phyloP scores from a whole-genome alignment of 2,113 vertebrate species.

The Macaca mulatta region DNA sequence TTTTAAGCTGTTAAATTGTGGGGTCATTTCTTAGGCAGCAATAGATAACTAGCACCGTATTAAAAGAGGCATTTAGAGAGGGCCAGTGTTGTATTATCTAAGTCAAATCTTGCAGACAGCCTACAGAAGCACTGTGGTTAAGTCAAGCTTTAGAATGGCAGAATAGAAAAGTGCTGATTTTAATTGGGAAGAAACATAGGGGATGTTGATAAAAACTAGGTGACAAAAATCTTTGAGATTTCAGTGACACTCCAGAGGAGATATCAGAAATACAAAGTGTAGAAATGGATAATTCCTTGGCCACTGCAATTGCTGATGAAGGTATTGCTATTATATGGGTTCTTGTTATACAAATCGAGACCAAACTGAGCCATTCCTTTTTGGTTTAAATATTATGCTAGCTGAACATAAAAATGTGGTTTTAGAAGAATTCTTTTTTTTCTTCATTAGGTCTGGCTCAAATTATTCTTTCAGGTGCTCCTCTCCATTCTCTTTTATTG shows the following conservation, averaged over 20 bases:
- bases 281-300: not conserved
- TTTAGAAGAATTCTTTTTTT: not conserved
- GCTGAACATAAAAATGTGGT: not conserved
- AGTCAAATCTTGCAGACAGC: not conserved
- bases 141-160: not conserved
- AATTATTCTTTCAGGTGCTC: not conserved
- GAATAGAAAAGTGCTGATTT: not conserved
- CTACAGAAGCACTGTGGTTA: not conserved
- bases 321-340: not conserved
- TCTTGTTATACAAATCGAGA: not conserved
- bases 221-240: not conserved
- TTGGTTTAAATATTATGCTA: not conserved
- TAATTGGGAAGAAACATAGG: slow-evolving; percentile 8
- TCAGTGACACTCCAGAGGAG: not conserved
- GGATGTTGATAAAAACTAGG: not conserved
- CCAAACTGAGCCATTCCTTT: not conserved
- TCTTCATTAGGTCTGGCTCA: not conserved
- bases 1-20: not conserved
- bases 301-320: not conserved
- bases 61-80: not conserved
- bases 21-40: not conserved
- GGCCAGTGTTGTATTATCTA: not conserved
- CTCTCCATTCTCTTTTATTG: not conserved
- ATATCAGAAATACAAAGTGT: not conserved
- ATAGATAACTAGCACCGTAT: not conserved